Base-by-base conservation (phyloP, 2,113 vertebrate genomes). In the Ochotona curzoniae region DNA sequence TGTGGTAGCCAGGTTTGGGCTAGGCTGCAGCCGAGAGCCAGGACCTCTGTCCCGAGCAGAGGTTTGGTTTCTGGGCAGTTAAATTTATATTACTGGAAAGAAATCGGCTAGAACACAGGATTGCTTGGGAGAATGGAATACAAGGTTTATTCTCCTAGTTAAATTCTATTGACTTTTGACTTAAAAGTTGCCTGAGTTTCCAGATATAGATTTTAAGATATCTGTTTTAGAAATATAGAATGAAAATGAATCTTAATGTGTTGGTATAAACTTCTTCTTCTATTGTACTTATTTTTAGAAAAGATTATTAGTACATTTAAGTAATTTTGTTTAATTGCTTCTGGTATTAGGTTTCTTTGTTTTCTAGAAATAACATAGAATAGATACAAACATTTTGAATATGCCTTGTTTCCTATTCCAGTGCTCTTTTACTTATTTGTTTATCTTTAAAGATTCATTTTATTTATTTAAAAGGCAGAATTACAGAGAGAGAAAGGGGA, bases 1-100 rank as follows among this genome's bases (percentile, higher is more conserved):
- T 44, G 4, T 44, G 38, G 38, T 44, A 44, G 38, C 38, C 38
- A 44, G 38, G 38, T 44, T 44, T 44, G 38, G 38, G 4, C 38
- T 44, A 44, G 38, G 38, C 38, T 44, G 38, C 3, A 44, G 38
- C 38, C 38, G 6, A 44, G 38, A 44, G 38, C 38, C 38, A 44
- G 38, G 38, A 44, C 38, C 38, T 44, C 38, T 44, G 38, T 44
- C 38, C 38, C 6, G 38, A 44, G 28, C 82, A 54, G 44, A 30
- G 9, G 0, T 57, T 67, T 51, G 38, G 28, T 49, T 17, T 78
- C 51, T 81, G 74, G n/a, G 18, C 17, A 71, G 21, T 63, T 70
- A 47, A 93, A 85, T 35, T 78, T 10, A 83, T 88, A 93, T 93
- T 74, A 32, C 35, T 63, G 17, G 14, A 60, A 85, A 81, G 66